A percentile compares a stretch with the other conserved stretches of the same genome.
These are phyloP conservation scores for Chrysomela aeneicollis DNA, from an alignment of 2,888 invertebrate species.

Conservation along the genomic window DNA sequence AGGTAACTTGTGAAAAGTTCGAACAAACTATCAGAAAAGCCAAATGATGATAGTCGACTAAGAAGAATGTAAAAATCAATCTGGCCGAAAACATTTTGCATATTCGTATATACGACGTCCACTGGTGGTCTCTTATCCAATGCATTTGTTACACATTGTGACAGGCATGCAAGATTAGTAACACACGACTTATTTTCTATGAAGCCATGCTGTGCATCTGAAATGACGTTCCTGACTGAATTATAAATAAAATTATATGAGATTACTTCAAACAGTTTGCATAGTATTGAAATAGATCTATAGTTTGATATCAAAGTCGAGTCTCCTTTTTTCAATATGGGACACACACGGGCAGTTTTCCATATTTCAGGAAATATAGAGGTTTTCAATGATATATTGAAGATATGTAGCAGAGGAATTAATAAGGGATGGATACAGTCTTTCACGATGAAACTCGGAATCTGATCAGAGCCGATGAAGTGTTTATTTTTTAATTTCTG, in stretches of 20 bases:
- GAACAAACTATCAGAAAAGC: slow-evolving; percentile 5
- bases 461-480: slow-evolving; percentile 2
- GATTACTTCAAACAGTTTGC: slow-evolving; percentile 9
- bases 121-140: slow-evolving; percentile 29
- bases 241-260: slow-evolving; percentile 5
- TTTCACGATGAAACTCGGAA: slow-evolving; percentile 16
- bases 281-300: slow-evolving; percentile 9
- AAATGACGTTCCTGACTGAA: background rate
- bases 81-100: slow-evolving; percentile 40
- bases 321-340: slow-evolving; percentile 9
- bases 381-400: slow-evolving; percentile 5
- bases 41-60: slow-evolving; percentile 7
- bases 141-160: slow-evolving; percentile 27
- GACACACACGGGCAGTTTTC: slow-evolving; percentile 11
- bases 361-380: slow-evolving; percentile 10
- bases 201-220: slow-evolving; percentile 33
- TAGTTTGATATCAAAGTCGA: slow-evolving; percentile 12
- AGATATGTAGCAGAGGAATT: background rate
- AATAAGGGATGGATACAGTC: slow-evolving; percentile 7
- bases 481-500: slow-evolving; percentile 15
- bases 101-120: slow-evolving; percentile 37
- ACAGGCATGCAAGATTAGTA: slow-evolving; percentile 37
- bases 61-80: slow-evolving; percentile 7
- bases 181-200: slow-evolving; percentile 20
- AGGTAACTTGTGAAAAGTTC: slow-evolving; percentile 4